These are phyloP conservation scores for Stratiolaelaps scimitus DNA, from an alignment of 1,140 invertebrate genomes.

Conservation along the genomic window DNA sequence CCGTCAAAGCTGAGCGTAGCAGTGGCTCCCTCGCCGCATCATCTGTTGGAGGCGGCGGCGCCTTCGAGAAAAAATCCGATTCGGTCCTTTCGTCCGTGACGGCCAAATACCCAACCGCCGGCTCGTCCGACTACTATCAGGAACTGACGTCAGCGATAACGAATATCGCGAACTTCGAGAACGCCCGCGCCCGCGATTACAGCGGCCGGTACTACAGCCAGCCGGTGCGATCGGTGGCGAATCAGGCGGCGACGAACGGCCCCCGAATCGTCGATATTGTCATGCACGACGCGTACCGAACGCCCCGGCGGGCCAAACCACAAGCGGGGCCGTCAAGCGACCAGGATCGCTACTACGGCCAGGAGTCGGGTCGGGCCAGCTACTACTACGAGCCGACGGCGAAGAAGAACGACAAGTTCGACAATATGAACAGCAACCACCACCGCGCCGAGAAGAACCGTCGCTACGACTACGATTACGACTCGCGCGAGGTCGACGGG, in stretches of 20 bases:
- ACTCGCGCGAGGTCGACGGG: not conserved
- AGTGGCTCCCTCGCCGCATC: no score
- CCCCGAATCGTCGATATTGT: slow-evolving; percentile 17
- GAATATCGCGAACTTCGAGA: slow-evolving; percentile 18
- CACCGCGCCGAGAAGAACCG: not conserved
- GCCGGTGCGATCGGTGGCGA: not conserved
- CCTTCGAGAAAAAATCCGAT: slow-evolving; percentile 16
- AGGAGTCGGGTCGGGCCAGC: not conserved
- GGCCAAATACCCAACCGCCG: not conserved
- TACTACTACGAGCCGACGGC: slow-evolving; percentile 16
- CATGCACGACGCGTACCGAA: slow-evolving; percentile 14
- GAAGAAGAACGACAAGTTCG: slow-evolving; percentile 22
- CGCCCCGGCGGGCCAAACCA: not conserved
- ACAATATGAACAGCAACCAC: not conserved
- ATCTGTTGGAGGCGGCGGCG: no score
- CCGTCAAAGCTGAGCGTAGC: no score
- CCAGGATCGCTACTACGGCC: not conserved
- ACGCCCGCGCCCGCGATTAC: not conserved
- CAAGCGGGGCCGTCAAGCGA: not conserved
- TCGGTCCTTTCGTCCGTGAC: not conserved
- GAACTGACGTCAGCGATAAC: slow-evolving; percentile 5
- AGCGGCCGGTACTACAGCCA: not conserved
- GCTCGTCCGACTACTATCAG: not conserved
- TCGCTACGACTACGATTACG: slow-evolving; percentile 9
- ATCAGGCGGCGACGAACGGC: not conserved